phyloP scores from a whole-genome alignment of 2,888 invertebrate species.

The Hirtodrosophila histrioides region DNA sequence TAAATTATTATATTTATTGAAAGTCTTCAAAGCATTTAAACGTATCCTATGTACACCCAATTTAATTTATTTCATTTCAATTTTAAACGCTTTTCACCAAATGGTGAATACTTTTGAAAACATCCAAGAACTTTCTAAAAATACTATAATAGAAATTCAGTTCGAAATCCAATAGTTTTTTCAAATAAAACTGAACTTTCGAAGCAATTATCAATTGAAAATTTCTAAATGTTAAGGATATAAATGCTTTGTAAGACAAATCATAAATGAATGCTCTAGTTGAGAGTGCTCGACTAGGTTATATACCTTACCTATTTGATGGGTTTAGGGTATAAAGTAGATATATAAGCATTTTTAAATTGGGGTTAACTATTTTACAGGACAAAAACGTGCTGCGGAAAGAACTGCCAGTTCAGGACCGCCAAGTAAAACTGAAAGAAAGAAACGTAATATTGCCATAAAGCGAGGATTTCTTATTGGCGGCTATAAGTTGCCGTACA shows the following conservation, averaged over 20 bases:
- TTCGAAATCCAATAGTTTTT: too few species aligned
- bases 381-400: conserved; percentile 34
- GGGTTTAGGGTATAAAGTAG: neutral
- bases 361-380: conserved; percentile 35
- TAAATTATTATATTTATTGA: conserved; percentile 14
- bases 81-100: too few species aligned
- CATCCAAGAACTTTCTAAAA: too few species aligned
- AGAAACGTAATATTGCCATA: conserved; percentile 7
- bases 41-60: neutral
- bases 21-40: conserved; percentile 6
- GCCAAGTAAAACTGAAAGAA: conserved; percentile 1
- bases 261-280: too few species aligned
- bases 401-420: neutral
- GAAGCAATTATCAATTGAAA: too few species aligned
- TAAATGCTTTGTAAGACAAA: too few species aligned
- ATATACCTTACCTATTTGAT: too few species aligned
- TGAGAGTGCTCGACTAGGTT: too few species aligned
- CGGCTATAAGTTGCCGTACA: conserved; percentile 48
- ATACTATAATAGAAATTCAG: too few species aligned
- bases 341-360: neutral
- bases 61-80: neutral
- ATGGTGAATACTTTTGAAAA: too few species aligned
- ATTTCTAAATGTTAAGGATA: too few species aligned
- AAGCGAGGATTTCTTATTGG: conserved; percentile 42
- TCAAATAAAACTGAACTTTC: too few species aligned